Evolutionary conservation across 1,140 invertebrate genomes (phyloP), one percentile per base, ranked within the genome.

Genomic region (Camponotus pennsylvanicus): DNA sequence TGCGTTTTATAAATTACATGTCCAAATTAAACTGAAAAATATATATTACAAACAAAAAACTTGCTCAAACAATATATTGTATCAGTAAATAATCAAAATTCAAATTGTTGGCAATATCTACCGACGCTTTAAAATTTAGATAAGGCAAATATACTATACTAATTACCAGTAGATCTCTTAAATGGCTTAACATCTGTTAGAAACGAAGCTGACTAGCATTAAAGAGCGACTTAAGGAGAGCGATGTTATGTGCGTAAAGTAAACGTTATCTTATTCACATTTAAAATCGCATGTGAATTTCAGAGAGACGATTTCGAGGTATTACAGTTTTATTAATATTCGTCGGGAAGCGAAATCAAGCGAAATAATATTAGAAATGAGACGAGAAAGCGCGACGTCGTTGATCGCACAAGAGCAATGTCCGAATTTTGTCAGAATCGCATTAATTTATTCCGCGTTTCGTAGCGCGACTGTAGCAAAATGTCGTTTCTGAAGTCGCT

Each of bases 361-460:
- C 21, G 40, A 73, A 71, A 66, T 40, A 64, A 61, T 52, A 71
- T 69, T 40, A 69, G 77, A n/a, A 55, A 57, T 3, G 18, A 52
- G 49, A 49, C 42, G 55, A 57, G n/a, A 71, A 18, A 64, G 55
- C 52, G 21, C 40, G 18, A 69, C 21, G 13, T 82, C 67, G 49
- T 15, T 59, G 67, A 82, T 82, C 52, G 55, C 27, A 45, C 37
- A 71, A 70, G 78, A 80, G 61, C 37, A 34, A 18, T 64, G 75
- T 83, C 40, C 63, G 42, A 69, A 86, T 80, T 84, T 61, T 27
- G 37, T 83, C 49, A 40, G 45, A 83, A 88, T 84, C 59, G 52
- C 52, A 86, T 90, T 80, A 88, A 88, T 69, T 86, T 77, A 75
- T 77, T 88, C 57, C 42, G 64, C 49, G 64, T 89, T 85, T 89